Conservation (phyloP, 2,113 vertebrate genomes). For the Monopterus albus region DNA sequence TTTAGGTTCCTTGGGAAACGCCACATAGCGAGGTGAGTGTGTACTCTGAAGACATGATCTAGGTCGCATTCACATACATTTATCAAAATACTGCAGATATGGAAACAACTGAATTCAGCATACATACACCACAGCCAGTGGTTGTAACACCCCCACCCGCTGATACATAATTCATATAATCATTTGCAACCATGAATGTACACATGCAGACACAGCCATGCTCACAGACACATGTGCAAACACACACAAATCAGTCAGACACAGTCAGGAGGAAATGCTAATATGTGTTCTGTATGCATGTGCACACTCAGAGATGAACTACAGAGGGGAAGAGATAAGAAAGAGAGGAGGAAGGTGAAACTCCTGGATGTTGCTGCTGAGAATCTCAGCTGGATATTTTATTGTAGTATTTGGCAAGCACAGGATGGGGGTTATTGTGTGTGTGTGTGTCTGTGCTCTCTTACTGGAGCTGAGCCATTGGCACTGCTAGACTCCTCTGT, state of each 20-base stretch:
- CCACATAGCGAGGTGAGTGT: slow-evolving; percentile 93
- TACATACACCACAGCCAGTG: slow-evolving; percentile 41
- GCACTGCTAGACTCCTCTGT: slow-evolving; percentile 55
- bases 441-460: slow-evolving; percentile 29
- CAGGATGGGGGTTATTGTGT: slow-evolving; percentile 51
- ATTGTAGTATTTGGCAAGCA: slow-evolving; percentile 67
- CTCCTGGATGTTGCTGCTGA: slow-evolving; percentile 59
- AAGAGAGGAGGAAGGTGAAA: slow-evolving; percentile 55
- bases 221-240: slow-evolving; percentile 20
- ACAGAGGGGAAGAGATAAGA: slow-evolving; percentile 43
- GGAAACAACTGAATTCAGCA: slow-evolving; percentile 43
- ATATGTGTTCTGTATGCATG: slow-evolving; percentile 71
- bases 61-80: slow-evolving; percentile 24
- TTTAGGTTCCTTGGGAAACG: slow-evolving; percentile 97
- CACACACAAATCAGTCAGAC: slow-evolving; percentile 36
- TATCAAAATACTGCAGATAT: slow-evolving; percentile 11
- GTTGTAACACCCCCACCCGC: slow-evolving; percentile 33
- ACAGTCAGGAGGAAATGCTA: slow-evolving; percentile 64
- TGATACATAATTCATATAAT: slow-evolving; percentile 67
- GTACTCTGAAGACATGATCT: background rate
- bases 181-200: slow-evolving; percentile 38
- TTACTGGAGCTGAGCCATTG: slow-evolving; percentile 68
- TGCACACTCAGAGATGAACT: slow-evolving; percentile 56
- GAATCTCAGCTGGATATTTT: slow-evolving; percentile 71
- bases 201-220: slow-evolving; percentile 34